phyloP scores from a whole-genome alignment of 2,113 vertebrate species.

The Carassius carassius region DNA sequence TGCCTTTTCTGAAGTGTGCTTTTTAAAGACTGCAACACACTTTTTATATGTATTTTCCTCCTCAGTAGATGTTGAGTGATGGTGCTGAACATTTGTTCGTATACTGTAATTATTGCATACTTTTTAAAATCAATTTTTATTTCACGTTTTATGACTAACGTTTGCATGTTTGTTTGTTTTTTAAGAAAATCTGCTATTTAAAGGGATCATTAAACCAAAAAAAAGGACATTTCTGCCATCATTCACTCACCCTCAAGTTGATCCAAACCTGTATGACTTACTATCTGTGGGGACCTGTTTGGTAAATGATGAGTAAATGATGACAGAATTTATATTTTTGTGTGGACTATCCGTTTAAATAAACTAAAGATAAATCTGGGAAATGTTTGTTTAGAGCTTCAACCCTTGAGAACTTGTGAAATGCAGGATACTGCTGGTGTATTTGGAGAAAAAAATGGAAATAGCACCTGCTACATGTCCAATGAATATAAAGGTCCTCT shows the following conservation, averaged over 20 bases:
- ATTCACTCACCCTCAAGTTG: too few relatives aligned
- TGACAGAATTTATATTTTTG: too few relatives aligned
- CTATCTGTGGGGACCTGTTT: too few relatives aligned
- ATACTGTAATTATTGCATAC: background rate
- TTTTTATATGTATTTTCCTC: background rate
- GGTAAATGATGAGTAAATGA: too few relatives aligned
- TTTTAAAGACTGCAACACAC: slow-evolving; percentile 30
- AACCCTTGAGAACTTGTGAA: background rate
- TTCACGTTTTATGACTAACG: background rate
- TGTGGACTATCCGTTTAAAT: background rate
- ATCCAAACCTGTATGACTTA: too few relatives aligned
- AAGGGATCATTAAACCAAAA: too few relatives aligned
- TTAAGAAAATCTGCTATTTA: background rate
- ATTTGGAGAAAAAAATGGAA: background rate
- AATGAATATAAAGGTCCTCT: slow-evolving; percentile 31
- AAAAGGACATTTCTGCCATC: too few relatives aligned
- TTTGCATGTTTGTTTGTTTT: background rate
- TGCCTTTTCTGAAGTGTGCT: slow-evolving; percentile 52
- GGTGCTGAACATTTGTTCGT: background rate
- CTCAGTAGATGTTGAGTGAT: too few relatives aligned
- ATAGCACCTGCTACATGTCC: slow-evolving; percentile 36
- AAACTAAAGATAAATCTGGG: background rate
- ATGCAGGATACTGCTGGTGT: background rate
- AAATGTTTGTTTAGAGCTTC: slow-evolving; percentile 1
- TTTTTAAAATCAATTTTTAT: background rate